Percentiles rank a stretch among this genome's conserved stretches.
Conservation (phyloP, 2,113 vertebrate genomes). For the Nothoprocta pentlandii region DNA sequence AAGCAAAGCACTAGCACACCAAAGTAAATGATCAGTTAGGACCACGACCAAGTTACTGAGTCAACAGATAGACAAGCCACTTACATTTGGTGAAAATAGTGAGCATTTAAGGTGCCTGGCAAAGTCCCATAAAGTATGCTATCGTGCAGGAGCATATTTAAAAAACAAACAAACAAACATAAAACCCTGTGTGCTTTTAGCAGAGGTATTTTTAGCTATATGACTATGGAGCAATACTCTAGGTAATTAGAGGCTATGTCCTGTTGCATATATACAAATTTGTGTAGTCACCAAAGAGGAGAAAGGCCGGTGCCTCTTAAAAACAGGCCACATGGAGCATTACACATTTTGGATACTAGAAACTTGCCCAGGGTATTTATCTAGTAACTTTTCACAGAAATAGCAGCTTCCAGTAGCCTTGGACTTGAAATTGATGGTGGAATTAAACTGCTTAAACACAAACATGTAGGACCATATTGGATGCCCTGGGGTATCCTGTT, state of each 20-base stretch:
- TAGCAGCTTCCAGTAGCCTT: not conserved
- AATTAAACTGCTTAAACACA: not conserved
- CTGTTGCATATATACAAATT: not conserved
- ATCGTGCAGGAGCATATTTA: not conserved
- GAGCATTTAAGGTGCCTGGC: not conserved
- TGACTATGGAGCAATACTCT: not conserved
- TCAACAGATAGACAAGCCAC: not conserved
- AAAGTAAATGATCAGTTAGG: fast-evolving
- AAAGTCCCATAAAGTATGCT: not conserved
- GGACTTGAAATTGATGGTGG: not conserved
- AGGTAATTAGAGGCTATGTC: not conserved
- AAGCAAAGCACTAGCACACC: fast-evolving
- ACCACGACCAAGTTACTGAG: not conserved
- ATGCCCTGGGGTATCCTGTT: not conserved
- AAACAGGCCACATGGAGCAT: not conserved
- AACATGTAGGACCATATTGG: not conserved
- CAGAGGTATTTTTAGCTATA: not conserved
- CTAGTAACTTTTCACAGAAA: not conserved
- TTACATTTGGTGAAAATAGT: not conserved
- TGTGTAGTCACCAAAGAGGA: not conserved
- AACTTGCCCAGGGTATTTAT: not conserved
- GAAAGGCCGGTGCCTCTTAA: not conserved
- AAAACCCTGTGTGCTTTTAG: not conserved
- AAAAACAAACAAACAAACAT: not conserved
- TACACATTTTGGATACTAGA: not conserved